Evolutionary conservation across 2,888 invertebrate genomes (phyloP).

Genomic region (Ochropleura leucogaster): DNA sequence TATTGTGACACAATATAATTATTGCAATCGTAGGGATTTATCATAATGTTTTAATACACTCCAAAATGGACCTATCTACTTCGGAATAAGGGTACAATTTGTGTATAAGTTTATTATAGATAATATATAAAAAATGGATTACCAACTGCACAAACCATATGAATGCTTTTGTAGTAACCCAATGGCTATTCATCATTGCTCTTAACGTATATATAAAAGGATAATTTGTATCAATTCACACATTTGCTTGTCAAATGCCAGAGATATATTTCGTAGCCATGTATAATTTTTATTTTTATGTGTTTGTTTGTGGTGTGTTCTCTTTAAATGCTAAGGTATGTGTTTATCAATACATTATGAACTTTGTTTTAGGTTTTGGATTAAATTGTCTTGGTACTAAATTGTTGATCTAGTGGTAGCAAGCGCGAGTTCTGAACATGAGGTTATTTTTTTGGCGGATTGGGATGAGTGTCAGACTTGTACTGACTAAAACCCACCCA

Average conservation of each 20-base stretch:
- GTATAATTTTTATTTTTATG: constrained; percentile 31
- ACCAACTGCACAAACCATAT: constrained; percentile 29
- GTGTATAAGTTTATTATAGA: not conserved
- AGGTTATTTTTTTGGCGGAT: not conserved
- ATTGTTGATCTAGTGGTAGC: not conserved
- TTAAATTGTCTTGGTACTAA: not conserved
- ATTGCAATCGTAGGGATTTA: constrained; percentile 34
- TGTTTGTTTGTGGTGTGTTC: constrained; percentile 42
- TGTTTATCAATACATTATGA: not conserved
- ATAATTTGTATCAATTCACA: constrained; percentile 72
- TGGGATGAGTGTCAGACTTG: no score
- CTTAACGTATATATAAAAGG: constrained; percentile 71
- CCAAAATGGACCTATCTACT: constrained; percentile 36
- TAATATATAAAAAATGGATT: constrained; percentile 56
- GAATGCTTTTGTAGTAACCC: constrained; percentile 46
- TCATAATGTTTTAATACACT: constrained; percentile 10
- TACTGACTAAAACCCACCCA: no score
- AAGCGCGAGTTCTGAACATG: not conserved
- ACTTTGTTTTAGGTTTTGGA: not conserved
- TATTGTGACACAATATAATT: constrained; percentile 58
- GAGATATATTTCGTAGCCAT: constrained; percentile 46
- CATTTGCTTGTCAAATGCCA: constrained; percentile 69
- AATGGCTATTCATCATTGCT: constrained; percentile 51
- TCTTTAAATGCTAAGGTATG: constrained; percentile 47
- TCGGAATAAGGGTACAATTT: constrained; percentile 10